Evolutionary conservation across 2,113 vertebrate genomes (phyloP).

Genomic region (Empidonax alnorum): DNA sequence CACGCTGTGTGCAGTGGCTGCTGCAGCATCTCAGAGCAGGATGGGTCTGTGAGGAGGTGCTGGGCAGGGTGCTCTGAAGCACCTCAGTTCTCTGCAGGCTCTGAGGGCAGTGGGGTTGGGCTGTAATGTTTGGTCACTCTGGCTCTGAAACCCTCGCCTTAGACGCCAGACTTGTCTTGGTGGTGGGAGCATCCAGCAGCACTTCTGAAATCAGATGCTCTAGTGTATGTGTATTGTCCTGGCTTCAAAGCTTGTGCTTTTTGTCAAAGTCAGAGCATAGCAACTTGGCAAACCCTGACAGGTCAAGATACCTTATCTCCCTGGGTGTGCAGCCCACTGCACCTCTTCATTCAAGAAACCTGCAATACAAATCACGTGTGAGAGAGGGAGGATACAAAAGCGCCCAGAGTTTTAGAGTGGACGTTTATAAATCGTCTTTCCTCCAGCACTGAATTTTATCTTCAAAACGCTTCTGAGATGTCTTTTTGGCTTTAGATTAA

Average conservation of each 20-base stretch:
- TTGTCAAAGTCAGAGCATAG: not conserved
- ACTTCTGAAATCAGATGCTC: not conserved
- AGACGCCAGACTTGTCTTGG: not conserved
- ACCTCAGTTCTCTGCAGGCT: not conserved
- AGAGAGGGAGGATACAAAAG: not conserved
- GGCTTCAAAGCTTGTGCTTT: not conserved
- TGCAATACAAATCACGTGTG: not conserved
- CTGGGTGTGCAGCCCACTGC: not conserved
- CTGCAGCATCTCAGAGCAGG: not conserved
- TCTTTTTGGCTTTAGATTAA: not conserved
- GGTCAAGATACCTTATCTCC: not conserved
- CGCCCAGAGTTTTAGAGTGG: not conserved
- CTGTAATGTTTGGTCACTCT: not conserved
- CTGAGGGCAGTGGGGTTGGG: not conserved
- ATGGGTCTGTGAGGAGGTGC: not conserved
- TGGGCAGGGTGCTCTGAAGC: not conserved
- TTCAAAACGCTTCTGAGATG: not conserved
- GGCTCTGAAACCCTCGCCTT: not conserved
- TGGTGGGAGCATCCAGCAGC: not conserved
- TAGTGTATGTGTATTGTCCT: not conserved
- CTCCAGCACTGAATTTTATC: not conserved
- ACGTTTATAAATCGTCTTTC: not conserved
- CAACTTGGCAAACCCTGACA: not conserved
- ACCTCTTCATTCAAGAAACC: not conserved
- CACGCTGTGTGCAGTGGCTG: accelerated